A percentile compares a stretch with the other conserved stretches of the same genome.
Conservation (phyloP, 2,113 vertebrate species). For the Castor canadensis region DNA sequence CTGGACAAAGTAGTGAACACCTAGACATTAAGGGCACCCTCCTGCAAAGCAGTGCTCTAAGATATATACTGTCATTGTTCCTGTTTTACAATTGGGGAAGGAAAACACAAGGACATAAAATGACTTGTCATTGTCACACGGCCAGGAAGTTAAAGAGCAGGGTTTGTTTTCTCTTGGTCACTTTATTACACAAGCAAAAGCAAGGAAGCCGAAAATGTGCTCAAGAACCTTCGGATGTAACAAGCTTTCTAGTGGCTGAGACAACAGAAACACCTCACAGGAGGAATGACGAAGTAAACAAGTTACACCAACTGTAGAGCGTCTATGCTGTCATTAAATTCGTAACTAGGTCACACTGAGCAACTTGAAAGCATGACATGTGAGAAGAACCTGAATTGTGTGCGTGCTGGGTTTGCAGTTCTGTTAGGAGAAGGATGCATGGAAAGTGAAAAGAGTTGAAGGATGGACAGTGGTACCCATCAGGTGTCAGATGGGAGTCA, state of each 20-base stretch:
- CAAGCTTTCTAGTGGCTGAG: accelerated
- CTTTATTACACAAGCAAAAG: too few relatives aligned
- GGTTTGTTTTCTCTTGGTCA: accelerated
- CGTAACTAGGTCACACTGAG: background rate
- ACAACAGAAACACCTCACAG: background rate
- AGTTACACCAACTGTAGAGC: background rate
- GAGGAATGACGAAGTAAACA: accelerated
- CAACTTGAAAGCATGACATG: background rate
- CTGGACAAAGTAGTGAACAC: accelerated
- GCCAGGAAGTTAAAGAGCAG: background rate
- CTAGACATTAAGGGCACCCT: background rate
- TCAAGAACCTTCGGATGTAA: accelerated
- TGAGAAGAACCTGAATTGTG: accelerated
- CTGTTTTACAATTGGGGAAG: background rate
- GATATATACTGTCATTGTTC: accelerated
- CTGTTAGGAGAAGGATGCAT: too few relatives aligned
- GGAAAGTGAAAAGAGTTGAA: background rate
- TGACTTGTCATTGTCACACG: accelerated
- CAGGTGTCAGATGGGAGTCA: too few relatives aligned
- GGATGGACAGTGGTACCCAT: background rate
- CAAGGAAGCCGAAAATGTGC: background rate
- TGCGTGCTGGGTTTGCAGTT: accelerated
- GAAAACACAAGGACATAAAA: background rate
- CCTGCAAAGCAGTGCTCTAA: accelerated
- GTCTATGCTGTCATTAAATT: accelerated